Percentiles rank a stretch among this genome's conserved stretches.
phyloP scores from a whole-genome alignment of 2,888 invertebrate genomes.

The Gymnoscelis rufifasciata region DNA sequence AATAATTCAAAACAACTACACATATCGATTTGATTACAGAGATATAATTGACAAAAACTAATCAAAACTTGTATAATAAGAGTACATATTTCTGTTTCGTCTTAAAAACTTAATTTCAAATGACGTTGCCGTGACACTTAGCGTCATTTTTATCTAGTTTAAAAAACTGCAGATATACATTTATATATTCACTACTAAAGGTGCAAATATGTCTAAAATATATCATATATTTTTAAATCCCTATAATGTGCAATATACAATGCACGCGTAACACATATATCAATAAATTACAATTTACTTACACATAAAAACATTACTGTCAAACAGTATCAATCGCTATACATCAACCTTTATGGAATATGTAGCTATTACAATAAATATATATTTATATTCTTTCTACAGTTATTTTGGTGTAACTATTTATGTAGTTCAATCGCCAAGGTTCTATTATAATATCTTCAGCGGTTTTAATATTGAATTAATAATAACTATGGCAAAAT shows the following conservation, averaged over 20 bases:
- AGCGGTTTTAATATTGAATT: no score
- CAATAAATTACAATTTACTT: conserved; percentile 54
- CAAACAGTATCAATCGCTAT: conserved; percentile 71
- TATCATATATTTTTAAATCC: conserved; percentile 67
- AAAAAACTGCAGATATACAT: conserved; percentile 71
- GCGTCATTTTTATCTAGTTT: conserved; percentile 57
- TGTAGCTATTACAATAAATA: conserved; percentile 47
- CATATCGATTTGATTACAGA: conserved; percentile 62
- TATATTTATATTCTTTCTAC: conserved; percentile 32
- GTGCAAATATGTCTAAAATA: conserved; percentile 80
- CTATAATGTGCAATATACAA: conserved; percentile 75
- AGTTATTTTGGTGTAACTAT: conserved; percentile 59
- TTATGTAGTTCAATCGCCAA: conserved; percentile 65
- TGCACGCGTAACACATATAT: conserved; percentile 69
- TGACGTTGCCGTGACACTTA: conserved; percentile 40
- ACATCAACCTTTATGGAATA: conserved; percentile 62
- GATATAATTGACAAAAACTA: conserved; percentile 77
- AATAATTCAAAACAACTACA: conserved; percentile 74
- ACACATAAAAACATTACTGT: conserved; percentile 74
- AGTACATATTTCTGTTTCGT: conserved; percentile 49
- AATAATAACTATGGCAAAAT: no score
- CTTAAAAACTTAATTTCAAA: conserved; percentile 54
- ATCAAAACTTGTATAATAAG: conserved; percentile 62
- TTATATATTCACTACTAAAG: conserved; percentile 72
- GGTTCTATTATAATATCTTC: conserved; percentile 26